Evolutionary conservation across 2,113 vertebrate species (phyloP).

Genomic region (Sorex araneus): DNA sequence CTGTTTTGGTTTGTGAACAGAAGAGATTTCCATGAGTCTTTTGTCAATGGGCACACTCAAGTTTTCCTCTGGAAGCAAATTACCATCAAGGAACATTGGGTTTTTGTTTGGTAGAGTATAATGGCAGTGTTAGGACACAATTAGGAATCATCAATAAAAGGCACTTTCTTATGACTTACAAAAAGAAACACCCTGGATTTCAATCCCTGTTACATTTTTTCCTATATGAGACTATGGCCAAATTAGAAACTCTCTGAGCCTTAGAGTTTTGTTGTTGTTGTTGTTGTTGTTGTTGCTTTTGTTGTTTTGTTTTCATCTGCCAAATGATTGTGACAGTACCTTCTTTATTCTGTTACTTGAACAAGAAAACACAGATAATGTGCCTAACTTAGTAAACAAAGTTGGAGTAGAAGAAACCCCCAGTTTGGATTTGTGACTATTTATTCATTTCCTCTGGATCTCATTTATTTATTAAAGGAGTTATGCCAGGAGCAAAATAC

Average conservation of each 20-base stretch:
- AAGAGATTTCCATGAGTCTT: slow-evolving; percentile 27
- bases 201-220: not conserved
- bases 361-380: not conserved
- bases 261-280: not conserved
- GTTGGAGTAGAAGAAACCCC: not conserved
- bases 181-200: not conserved
- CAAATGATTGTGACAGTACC: not conserved
- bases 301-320: not conserved
- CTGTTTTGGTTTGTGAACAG: slow-evolving; percentile 46
- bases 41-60: not conserved
- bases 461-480: not conserved
- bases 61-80: not conserved
- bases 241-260: not conserved
- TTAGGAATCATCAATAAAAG: slow-evolving; percentile 1
- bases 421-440: not conserved
- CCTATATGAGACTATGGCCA: not conserved
- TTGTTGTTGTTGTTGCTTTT: too few relatives aligned
- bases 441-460: not conserved
- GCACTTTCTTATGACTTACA: not conserved
- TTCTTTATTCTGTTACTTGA: slow-evolving; percentile 20
- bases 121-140: not conserved
- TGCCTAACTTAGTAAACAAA: not conserved
- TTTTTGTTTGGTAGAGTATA: not conserved
- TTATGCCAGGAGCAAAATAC: not conserved
- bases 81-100: not conserved